Conservation (phyloP, 2,113 vertebrate genomes). For the Arizona elegans region DNA sequence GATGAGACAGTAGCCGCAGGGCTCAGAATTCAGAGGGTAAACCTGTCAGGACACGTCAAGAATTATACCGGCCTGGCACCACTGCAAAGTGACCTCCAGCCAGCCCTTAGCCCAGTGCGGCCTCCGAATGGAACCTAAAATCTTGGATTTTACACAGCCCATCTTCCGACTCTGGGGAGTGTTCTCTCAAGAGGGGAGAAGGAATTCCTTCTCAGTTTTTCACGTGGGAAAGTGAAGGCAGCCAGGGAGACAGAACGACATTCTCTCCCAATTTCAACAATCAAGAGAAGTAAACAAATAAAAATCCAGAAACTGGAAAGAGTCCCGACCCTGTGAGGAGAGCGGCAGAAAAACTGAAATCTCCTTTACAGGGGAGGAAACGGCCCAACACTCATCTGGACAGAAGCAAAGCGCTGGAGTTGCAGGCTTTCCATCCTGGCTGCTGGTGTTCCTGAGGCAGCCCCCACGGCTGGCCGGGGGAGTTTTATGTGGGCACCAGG, state of each 20-base stretch:
- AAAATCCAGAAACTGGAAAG: not conserved
- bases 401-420: not conserved
- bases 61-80: not conserved
- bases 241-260: not conserved
- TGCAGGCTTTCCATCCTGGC: too few relatives aligned
- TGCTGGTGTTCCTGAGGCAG: not conserved
- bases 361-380: not conserved
- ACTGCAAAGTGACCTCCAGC: accelerated
- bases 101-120: too few relatives aligned
- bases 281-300: not conserved
- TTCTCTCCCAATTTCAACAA: not conserved
- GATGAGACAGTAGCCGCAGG: slow-evolving; percentile 87
- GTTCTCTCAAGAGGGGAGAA: not conserved
- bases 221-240: not conserved
- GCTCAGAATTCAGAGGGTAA: slow-evolving; percentile 80
- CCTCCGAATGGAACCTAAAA: not conserved
- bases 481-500: not conserved
- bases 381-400: not conserved
- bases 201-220: not conserved
- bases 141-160: not conserved
- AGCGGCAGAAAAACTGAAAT: not conserved
- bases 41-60: slow-evolving; percentile 61
- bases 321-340: too few relatives aligned
- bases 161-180: too few relatives aligned
- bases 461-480: too few relatives aligned